Evolutionary conservation across 2,113 vertebrate species (phyloP).

Genomic region (Ctenodactylus gundi): DNA sequence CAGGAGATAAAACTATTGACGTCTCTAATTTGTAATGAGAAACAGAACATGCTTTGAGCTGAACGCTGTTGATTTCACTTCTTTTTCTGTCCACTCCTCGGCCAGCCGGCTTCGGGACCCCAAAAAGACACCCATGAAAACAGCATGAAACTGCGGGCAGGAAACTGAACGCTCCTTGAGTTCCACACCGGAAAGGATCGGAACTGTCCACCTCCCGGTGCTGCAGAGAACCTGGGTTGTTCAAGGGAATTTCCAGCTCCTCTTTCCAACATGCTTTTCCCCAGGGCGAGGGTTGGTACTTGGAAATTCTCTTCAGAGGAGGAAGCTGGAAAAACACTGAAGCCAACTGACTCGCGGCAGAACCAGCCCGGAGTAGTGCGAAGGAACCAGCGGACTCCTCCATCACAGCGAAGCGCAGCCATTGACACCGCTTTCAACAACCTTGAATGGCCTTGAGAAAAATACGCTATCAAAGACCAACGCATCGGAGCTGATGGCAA

Average conservation of each 20-base stretch:
- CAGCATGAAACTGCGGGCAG: not conserved
- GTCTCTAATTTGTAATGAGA: constrained; percentile 55
- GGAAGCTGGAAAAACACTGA: not conserved
- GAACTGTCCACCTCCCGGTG: constrained; percentile 41
- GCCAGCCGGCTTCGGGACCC: not conserved
- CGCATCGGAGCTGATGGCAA: not conserved
- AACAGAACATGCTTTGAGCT: not conserved
- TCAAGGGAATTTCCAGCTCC: not conserved
- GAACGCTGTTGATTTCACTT: not conserved
- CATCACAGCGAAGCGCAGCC: not conserved
- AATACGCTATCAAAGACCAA: not conserved
- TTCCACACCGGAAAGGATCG: not conserved
- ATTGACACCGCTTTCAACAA: not conserved
- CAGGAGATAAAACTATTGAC: not conserved
- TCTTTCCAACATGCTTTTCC: not conserved
- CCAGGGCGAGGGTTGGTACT: not conserved
- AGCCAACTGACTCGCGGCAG: not conserved
- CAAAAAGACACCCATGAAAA: not conserved
- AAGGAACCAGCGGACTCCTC: not conserved
- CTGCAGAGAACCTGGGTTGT: not conserved
- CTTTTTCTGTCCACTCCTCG: not conserved
- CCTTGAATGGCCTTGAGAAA: not conserved
- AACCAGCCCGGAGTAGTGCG: not conserved
- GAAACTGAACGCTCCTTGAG: not conserved
- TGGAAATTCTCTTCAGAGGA: not conserved